Base-by-base conservation (phyloP, 2,113 vertebrate species). In the Syngnathus scovelli region DNA sequence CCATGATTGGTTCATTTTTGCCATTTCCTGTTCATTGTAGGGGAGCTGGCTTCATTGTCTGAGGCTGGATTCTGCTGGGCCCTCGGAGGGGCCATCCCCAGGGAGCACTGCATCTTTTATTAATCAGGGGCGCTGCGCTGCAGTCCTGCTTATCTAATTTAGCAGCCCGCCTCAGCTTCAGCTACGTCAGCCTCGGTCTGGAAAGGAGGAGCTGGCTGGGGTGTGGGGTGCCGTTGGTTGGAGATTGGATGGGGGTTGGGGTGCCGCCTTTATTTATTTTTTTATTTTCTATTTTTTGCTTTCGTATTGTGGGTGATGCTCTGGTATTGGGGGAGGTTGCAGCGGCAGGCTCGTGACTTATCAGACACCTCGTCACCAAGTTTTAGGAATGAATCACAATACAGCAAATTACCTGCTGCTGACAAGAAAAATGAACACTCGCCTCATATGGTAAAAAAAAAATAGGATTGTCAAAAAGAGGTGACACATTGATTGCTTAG, bases 401-500 rank as follows among this genome's bases (percentile, higher is more conserved):
- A 91, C 84, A 87, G 87, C 89, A 92, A 92, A 92, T 92, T 92
- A 92, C 89, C 86, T 90, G 91, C 87, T 89, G 86, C 89, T 92
- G 90, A 91, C 91, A 92, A 90, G 89, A 91, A 91, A 93, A 92
- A 92, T 92, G 90, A 90, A 85, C 76, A 67, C 67, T 74, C 82
- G 79, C 82, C 74, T 74, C 72, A 75, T 85, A 87, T 87, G 79
- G 79, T 85, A 83, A 70, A 85, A 86, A 86, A 84, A 87, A 86
- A 86, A 90, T 85, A 88, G 81, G 88, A 88, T 84, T 90, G 90
- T 90, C 89, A 90, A 83, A 85, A 84, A 83, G 88, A 90, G 87
- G 90, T 91, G 90, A 90, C 90, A 92, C 91, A 89, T 91, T 91
- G 89, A 91, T 89, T 91, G 90, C 88, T 92, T 92, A 92, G 89